Percentiles rank a stretch among this genome's conserved stretches.
These are phyloP conservation scores for Hassar affinis DNA, from an alignment of 2,113 vertebrate genomes.

Conservation along the genomic window DNA sequence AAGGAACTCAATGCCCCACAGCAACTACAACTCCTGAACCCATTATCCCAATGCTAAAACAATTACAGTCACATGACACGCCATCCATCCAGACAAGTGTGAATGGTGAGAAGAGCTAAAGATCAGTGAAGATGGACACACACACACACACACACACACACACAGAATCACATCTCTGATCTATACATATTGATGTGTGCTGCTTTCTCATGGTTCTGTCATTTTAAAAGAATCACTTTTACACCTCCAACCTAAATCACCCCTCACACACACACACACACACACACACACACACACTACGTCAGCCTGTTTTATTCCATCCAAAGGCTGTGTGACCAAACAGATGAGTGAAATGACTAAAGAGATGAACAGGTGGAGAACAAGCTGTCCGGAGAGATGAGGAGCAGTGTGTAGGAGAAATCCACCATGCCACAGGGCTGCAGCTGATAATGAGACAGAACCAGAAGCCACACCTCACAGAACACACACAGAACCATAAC, in stretches of 20 bases:
- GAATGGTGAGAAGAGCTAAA: neutral
- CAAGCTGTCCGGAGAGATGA: neutral
- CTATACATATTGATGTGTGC: too few species aligned
- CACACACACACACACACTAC: neutral
- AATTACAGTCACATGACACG: conserved; percentile 27
- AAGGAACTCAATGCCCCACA: conserved; percentile 8
- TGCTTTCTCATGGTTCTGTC: too few species aligned
- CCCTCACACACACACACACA: neutral
- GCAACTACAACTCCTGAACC: conserved; percentile 8
- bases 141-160: neutral
- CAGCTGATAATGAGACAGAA: neutral
- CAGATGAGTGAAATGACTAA: conserved; percentile 10
- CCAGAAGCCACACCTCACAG: neutral
- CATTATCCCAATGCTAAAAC: conserved; percentile 23
- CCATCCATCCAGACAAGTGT: neutral
- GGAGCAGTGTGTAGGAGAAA: conserved; percentile 1
- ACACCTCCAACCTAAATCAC: neutral
- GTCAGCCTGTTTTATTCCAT: neutral
- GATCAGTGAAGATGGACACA: neutral
- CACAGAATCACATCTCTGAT: too few species aligned
- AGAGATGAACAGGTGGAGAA: neutral
- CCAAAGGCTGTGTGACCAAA: neutral
- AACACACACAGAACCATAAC: neutral
- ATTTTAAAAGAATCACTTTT: neutral
- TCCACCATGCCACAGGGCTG: neutral